Conservation (phyloP, 2,113 vertebrate genomes). For the Cavia aperea region DNA sequence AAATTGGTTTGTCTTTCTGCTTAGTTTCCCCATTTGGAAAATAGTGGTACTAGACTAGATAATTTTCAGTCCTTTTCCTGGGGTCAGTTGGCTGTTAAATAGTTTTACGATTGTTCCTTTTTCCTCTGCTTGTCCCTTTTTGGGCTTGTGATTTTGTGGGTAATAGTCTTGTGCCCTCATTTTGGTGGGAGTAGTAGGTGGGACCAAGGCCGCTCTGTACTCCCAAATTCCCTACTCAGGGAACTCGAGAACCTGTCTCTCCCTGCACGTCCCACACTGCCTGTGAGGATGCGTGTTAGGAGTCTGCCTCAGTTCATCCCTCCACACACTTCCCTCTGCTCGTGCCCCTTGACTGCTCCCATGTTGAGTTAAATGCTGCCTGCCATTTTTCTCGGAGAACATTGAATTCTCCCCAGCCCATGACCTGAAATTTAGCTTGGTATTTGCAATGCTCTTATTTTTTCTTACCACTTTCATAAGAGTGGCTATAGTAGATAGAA, state of each 20-base stretch:
- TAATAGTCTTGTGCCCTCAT: neutral
- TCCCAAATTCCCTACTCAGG: neutral
- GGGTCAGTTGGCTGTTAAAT: neutral
- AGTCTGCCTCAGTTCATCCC: neutral
- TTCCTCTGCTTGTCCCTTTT: neutral
- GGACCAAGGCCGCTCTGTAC: neutral
- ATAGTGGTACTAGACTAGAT: neutral
- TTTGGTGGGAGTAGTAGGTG: rapidly evolving
- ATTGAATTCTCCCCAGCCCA: neutral
- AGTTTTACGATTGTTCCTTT: neutral
- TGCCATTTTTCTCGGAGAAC: neutral
- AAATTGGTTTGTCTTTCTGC: neutral
- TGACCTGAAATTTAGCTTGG: neutral
- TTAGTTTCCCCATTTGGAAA: neutral
- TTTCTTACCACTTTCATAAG: neutral
- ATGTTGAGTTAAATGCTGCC: neutral
- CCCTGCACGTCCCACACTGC: neutral
- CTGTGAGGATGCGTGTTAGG: neutral
- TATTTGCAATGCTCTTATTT: neutral
- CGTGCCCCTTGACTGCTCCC: neutral
- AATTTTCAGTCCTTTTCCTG: neutral
- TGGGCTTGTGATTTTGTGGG: neutral
- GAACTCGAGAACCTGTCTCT: neutral
- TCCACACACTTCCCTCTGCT: neutral
- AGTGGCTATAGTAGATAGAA: neutral